Conservation (phyloP, 2,113 vertebrate genomes). For the Brachionichthys hirsutus region DNA sequence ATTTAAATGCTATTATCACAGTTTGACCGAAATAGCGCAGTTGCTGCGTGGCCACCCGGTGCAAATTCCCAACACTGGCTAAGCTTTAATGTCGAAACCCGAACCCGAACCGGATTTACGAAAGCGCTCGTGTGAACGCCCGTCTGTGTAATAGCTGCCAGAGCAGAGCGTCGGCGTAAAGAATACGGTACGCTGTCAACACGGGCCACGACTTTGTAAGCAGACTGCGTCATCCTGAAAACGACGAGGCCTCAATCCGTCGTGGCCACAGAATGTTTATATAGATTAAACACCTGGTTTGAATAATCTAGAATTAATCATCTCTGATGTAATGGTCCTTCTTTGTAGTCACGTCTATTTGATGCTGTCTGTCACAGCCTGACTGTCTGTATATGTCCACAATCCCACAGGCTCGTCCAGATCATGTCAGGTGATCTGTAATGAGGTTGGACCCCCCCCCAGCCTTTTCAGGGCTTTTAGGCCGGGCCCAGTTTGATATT, state of each 20-base stretch:
- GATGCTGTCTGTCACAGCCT: too few species aligned
- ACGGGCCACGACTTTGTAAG: not conserved
- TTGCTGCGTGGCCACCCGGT: too few species aligned
- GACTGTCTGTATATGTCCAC: not conserved
- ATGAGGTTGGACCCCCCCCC: slow-evolving; percentile 5
- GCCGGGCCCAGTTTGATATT: not conserved
- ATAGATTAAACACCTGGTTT: too few species aligned
- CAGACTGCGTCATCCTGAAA: slow-evolving; percentile 5
- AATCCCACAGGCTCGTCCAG: not conserved
- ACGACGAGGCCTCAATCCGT: too few species aligned
- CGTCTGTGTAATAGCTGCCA: slow-evolving; percentile 36
- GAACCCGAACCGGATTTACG: slow-evolving; percentile 29
- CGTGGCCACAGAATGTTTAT: too few species aligned
- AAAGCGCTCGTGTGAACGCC: slow-evolving; percentile 54
- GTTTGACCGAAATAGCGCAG: not conserved
- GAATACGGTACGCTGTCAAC: slow-evolving; percentile 14
- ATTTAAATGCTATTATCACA: too few species aligned
- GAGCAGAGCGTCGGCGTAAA: slow-evolving; percentile 56
- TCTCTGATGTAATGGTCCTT: too few species aligned
- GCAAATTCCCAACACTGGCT: too few species aligned
- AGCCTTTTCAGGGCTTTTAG: not conserved
- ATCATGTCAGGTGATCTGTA: slow-evolving; percentile 45
- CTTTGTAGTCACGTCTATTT: too few species aligned
- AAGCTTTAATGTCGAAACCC: slow-evolving; percentile 41
- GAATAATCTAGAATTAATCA: too few species aligned